phyloP scores from a whole-genome alignment of 2,797 vertebrate species.

The Anguilla marmorata region DNA sequence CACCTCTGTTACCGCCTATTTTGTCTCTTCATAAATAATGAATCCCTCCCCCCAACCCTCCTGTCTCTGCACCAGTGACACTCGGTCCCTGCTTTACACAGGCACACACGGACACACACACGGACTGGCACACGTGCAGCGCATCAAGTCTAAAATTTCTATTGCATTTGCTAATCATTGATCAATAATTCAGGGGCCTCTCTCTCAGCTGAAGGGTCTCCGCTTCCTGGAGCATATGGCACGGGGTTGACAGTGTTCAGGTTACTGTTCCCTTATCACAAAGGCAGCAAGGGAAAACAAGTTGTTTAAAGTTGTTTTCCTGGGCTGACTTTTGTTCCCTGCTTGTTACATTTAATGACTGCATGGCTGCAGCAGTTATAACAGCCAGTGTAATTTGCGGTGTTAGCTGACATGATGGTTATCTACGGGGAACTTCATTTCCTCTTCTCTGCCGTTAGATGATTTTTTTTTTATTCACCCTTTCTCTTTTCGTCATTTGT shows the following conservation, averaged over 20 bases:
- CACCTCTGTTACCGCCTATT: constrained; percentile 91
- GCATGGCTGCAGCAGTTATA: constrained; percentile 57
- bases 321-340: constrained; percentile 67
- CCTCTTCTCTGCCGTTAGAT: constrained; percentile 52
- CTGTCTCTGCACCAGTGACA: constrained; percentile 57
- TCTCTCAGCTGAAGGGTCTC: constrained; percentile 86
- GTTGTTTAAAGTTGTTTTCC: constrained; percentile 71
- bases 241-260: constrained; percentile 67
- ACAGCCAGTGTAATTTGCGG: constrained; percentile 72
- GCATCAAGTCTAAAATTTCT: constrained; percentile 95
- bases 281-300: constrained; percentile 70
- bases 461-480: constrained; percentile 62
- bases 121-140: constrained; percentile 50
- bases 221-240: constrained; percentile 91
- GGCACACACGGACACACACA: constrained; percentile 52
- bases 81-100: constrained; percentile 59
- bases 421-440: constrained; percentile 65
- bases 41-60: constrained; percentile 70
- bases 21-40: constrained; percentile 99
- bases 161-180: constrained; percentile 98
- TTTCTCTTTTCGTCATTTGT: constrained; percentile 63
- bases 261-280: constrained; percentile 77
- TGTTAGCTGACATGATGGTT: constrained; percentile 63
- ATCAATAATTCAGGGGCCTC: constrained; percentile 96
- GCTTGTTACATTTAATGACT: constrained; percentile 65